Base-by-base conservation (phyloP, 2,888 invertebrate species). In the Mesodorylaimus sp. region DNA sequence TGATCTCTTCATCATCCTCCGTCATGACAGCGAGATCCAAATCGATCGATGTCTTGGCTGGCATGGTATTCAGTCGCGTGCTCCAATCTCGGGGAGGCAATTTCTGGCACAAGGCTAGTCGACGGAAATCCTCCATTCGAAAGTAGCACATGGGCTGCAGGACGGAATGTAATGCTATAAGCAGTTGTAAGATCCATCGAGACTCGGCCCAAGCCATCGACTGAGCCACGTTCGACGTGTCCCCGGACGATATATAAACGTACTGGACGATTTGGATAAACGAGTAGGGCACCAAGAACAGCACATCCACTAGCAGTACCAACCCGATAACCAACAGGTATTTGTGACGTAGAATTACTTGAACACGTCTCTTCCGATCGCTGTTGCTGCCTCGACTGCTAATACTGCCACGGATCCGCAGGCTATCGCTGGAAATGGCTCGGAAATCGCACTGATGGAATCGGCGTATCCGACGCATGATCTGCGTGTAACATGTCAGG, bases 91-190 rank as follows among this genome's bases (percentile, higher is more conserved):
- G n/a, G n/a, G n/a, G n/a, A n/a, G n/a, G n/a, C n/a, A n/a, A n/a
- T n/a, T n/a, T n/a, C n/a, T n/a, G n/a, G n/a, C 46, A 46, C 10
- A 3, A 7, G 25, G 47, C 46, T 13, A 63, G 50, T n/a, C 63
- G 55, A 3, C 63, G 58, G 56, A 63, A 63, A 49, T 63, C 63
- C 24, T 58, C 64, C 62, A 61, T 61, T 41, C 62, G 58, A 55
- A 61, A 61, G 50, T 61, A 61, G 50, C 61, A 61, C 7, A 63
- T 52, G 3, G 63, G 63, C 53, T 64, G 63, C 41, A 62, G 61
- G 2, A 63, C 64, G 2, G 62, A 60, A 52, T 63, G 63, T n/a
- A 63, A 55, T 10, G 64, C 63, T 51, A 63, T 63, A 37, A 63
- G 54, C 26, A 64, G 60, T 59, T 63, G 53, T 21, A 55, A 19